Evolutionary conservation across 53 echinoderm and acorn worm species (phyloP).

Genomic region (Stichopus horrens): DNA sequence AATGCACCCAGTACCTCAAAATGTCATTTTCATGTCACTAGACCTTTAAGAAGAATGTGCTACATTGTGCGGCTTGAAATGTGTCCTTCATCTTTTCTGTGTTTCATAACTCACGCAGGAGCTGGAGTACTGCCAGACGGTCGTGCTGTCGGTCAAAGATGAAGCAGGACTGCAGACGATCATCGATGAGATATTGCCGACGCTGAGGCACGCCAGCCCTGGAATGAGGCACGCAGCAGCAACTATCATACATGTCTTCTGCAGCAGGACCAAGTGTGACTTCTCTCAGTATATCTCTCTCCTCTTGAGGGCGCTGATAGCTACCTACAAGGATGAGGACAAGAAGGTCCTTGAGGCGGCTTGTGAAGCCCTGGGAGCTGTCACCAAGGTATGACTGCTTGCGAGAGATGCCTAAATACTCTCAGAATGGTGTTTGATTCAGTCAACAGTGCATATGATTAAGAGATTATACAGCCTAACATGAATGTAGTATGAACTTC

Average conservation of each 20-base stretch:
- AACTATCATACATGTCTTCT: conserved; percentile 83
- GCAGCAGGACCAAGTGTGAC: conserved; percentile 77
- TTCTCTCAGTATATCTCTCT: conserved; percentile 78
- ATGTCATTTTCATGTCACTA: too few species aligned
- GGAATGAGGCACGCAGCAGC: conserved; percentile 86
- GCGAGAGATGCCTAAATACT: too few species aligned
- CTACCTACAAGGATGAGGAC: conserved; percentile 77
- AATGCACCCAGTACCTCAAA: too few species aligned
- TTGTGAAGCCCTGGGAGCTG: conserved; percentile 89
- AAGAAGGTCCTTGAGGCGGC: conserved; percentile 65
- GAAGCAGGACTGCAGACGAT: conserved; percentile 81
- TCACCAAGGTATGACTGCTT: conserved; percentile 70
- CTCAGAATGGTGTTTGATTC: too few species aligned
- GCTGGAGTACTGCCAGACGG: conserved; percentile 87
- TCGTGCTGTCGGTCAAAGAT: conserved; percentile 87
- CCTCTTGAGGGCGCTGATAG: conserved; percentile 78
- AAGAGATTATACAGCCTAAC: too few species aligned
- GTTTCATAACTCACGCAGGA: conserved; percentile 52
- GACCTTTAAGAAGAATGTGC: background rate
- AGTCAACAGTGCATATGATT: too few species aligned
- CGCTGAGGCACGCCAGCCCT: conserved; percentile 66
- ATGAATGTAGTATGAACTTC: too few species aligned
- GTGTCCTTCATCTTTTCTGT: background rate
- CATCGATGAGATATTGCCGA: conserved; percentile 87
- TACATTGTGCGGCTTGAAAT: background rate